These are phyloP conservation scores for Medauroidea extradentata DNA, from an alignment of 1,140 invertebrate species.

Conservation along the genomic window DNA sequence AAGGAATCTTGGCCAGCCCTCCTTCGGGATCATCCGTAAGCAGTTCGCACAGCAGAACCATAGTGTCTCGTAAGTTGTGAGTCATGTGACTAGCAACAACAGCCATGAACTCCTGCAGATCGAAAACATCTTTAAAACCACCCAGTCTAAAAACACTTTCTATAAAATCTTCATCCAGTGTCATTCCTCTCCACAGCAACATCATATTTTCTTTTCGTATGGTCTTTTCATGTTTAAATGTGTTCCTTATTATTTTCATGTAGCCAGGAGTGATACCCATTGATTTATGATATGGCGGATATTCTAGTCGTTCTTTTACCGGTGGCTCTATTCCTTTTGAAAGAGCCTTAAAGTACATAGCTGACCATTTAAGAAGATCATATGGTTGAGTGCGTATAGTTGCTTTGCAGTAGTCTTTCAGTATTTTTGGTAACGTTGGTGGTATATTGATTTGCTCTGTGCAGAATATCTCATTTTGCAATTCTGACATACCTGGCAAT, in stretches of 20 bases:
- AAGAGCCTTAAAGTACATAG: conserved; percentile 69
- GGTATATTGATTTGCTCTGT: conserved; percentile 65
- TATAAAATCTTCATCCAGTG: conserved; percentile 54
- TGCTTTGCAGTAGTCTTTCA: conserved; percentile 83
- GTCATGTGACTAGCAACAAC: conserved; percentile 58
- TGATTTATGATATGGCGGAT: conserved; percentile 52
- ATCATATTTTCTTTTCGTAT: conserved; percentile 36
- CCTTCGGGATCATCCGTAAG: conserved; percentile 77
- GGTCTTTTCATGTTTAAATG: conserved; percentile 43
- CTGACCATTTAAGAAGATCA: conserved; percentile 79
- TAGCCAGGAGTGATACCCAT: conserved; percentile 71
- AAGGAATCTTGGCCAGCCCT: conserved; percentile 65
- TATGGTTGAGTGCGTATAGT: conserved; percentile 83
- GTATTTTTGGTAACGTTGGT: conserved; percentile 71
- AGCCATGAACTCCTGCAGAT: conserved; percentile 62
- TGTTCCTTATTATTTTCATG: conserved; percentile 67
- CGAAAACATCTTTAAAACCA: conserved; percentile 43
- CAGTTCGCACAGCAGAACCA: conserved; percentile 75
- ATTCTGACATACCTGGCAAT: too few species aligned
- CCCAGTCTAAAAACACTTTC: conserved; percentile 54
- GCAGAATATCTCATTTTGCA: conserved; percentile 24
- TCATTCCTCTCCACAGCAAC: conserved; percentile 61
- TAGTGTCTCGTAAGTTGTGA: conserved; percentile 69
- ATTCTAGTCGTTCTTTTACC: conserved; percentile 71
- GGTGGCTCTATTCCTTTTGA: conserved; percentile 58